Evolutionary conservation across 1,140 invertebrate species (phyloP), one percentile per base, ranked within the genome.

Genomic region (Drosophila orosa): DNA sequence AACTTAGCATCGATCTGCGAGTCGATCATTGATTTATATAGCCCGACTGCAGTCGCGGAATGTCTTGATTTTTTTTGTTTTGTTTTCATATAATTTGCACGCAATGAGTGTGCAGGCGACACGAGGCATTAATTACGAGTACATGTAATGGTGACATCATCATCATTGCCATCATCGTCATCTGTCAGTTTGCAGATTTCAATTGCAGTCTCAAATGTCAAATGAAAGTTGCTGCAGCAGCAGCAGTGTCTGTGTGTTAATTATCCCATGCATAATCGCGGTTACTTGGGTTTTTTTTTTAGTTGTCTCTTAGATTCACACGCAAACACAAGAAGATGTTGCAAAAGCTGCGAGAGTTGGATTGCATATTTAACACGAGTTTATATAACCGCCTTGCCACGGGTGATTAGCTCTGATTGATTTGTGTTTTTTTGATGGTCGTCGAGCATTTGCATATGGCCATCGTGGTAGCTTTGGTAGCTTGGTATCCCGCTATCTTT

Each of bases 371-470:
- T 75, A 58, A 57, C 67, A 37, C 25, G 13, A 29, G 57, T 48
- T 61, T 73, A 47, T 75, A 54, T 60, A 61, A 61, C 39, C 57
- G 42, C 58, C 57, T 63, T 15, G 37, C 59, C 58, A 13, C 54
- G 22, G 52, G 74, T 82, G 69, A 87, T 86, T 87, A 87, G 75
- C 74, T 40, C 45, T 82, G 83, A 86, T 87, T 86, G 83, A 86
- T 87, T 86, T 87, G 66, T 56, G 55, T 48, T 69, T 45, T 74
- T 59, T 65, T 62, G 55, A 47, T 47, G 48, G 48, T 58, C 50
- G 33, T 35, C 15, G 35, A 50, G 40, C 56, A 67, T 72, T 56
- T 84, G 75, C 78, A 73, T 76, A 45, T 33, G 24, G 47, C 24
- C 24, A 17, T 45, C 22, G 24, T 45, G 13, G 44, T 42, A 15